Evolutionary conservation across 2,888 invertebrate species (phyloP), one percentile per base, ranked within the genome.

Genomic region (Polymixis flavicincta): DNA sequence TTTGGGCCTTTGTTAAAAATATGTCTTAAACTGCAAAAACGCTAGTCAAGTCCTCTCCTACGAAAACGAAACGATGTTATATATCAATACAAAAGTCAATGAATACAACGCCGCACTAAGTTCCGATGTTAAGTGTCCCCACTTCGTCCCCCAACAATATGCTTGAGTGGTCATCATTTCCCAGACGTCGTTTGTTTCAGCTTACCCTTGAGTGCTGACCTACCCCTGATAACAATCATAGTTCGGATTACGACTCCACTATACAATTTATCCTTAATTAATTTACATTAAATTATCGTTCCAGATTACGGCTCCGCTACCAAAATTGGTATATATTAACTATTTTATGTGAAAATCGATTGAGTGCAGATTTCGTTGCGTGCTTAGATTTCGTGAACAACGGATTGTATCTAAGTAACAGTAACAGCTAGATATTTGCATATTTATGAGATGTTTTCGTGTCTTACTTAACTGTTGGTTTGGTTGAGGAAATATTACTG

Each of bases 81-180:
- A 48, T 64, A 70, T 52, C 2, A 71, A 69, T 54, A 71, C 71
- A 76, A 64, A 54, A 54, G 11, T 14, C 85, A 71, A 83, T 83
- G 82, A 76, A 85, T 83, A 65, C 65, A 81, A 55, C 22, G 32
- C 28, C 32, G n/a, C 48, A 71, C 48, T 69, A 42, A 71, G 50
- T 54, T 48, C 52, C 50, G 48, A 68, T 59, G 65, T 60, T 69
- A 81, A 81, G 82, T 73, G 66, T 57, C n/a, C n/a, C 42, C 68
- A 72, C 59, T 82, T 57, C 13, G 82, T 73, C 71, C 74, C 86
- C 71, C 45, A 55, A 72, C 76, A 85, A 84, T 85, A 81, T 75
- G 64, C 66, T 61, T 74, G 78, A 86, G 82, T 84, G 76, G 84
- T 75, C 78, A 73, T 86, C 69, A 74, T 67, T 85, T 77, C 52